Base-by-base conservation (phyloP, 2,113 vertebrate species). In the Gymnarchus niloticus region DNA sequence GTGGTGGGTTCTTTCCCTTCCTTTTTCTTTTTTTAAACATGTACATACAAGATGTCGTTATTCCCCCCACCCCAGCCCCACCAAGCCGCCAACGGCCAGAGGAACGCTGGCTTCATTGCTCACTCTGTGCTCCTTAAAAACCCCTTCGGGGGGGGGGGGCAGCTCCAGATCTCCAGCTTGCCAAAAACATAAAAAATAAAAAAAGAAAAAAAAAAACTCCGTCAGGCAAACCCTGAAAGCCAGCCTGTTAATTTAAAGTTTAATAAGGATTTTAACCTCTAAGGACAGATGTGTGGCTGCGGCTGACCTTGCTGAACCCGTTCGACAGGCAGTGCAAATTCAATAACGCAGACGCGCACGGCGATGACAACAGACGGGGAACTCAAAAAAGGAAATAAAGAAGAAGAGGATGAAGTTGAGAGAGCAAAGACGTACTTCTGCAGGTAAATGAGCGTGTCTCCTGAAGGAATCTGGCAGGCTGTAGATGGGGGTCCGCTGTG, bases 241-340 rank as follows among this genome's bases (percentile, higher is more conserved):
- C 25, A 61, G 17, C 49, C 49, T 41, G 44, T 84, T 85, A 56
- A 85, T 83, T 28, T 10, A 54, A 78, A 86, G 78, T 41, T 25
- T 88, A 87, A 87, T 84, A 33, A 87, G 83, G 88, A 88, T 78
- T 84, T 85, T 83, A 84, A 87, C 83, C 85, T 82, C 80, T 81
- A 81, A 57, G 51, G 86, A 87, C 59, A 81, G 57, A n/a, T n/a
- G n/a, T n/a, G n/a, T n/a, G n/a, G n/a, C n/a, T n/a, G n/a, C n/a
- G n/a, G n/a, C n/a, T n/a, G n/a, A n/a, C n/a, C n/a, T n/a, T n/a
- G n/a, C n/a, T n/a, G n/a, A n/a, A n/a, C n/a, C n/a, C n/a, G n/a
- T n/a, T n/a, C n/a, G n/a, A n/a, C n/a, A n/a, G n/a, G n/a, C n/a
- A n/a, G n/a, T n/a, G n/a, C n/a, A n/a, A n/a, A n/a, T n/a, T n/a